These are phyloP conservation scores for Falco naumanni DNA, from an alignment of 2,797 vertebrate species.

Conservation along the genomic window DNA sequence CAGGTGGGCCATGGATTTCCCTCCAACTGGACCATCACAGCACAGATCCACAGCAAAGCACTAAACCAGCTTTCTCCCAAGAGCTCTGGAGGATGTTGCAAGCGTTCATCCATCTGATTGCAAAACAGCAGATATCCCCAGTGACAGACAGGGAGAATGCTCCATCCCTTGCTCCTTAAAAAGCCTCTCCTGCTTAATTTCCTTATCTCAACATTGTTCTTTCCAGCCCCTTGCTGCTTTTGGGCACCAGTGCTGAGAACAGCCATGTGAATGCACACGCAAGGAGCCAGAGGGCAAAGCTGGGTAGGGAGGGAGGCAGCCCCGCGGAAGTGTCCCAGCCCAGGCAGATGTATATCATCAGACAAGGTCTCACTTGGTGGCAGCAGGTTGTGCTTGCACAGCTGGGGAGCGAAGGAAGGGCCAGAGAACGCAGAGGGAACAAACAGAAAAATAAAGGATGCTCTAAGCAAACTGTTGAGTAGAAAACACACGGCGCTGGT, in stretches of 20 bases:
- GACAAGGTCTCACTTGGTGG: background rate
- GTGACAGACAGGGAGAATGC: background rate
- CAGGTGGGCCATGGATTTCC: background rate
- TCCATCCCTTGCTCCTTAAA: background rate
- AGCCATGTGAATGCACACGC: accelerated
- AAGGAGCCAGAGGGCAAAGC: background rate
- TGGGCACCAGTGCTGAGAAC: background rate
- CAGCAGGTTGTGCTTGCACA: background rate
- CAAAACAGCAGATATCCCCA: background rate
- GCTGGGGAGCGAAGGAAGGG: background rate
- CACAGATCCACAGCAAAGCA: background rate
- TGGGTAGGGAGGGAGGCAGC: accelerated
- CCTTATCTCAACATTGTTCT: background rate
- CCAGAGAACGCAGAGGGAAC: background rate
- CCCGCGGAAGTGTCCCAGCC: background rate
- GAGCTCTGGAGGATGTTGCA: background rate
- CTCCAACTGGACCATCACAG: background rate
- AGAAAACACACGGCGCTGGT: background rate
- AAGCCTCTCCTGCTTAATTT: background rate
- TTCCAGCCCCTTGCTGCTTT: background rate
- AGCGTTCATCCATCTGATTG: accelerated
- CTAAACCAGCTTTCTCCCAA: background rate
- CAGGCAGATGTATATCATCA: background rate
- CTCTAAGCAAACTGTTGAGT: background rate
- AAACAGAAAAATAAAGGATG: background rate